These are phyloP conservation scores for Eolophus roseicapilla DNA, from an alignment of 2,113 vertebrate genomes.

Conservation along the genomic window DNA sequence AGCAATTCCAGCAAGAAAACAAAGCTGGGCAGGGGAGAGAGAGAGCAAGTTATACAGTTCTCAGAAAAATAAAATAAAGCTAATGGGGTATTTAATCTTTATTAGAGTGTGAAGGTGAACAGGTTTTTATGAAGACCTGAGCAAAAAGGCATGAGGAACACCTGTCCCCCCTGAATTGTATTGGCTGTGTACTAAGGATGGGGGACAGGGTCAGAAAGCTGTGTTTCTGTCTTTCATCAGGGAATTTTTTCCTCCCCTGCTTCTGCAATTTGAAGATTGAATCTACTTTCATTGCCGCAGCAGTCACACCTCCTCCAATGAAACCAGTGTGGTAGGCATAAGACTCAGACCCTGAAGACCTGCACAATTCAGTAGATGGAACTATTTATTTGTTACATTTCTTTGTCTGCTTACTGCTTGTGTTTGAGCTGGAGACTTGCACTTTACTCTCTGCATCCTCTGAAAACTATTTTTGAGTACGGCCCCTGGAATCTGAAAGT, in stretches of 20 bases:
- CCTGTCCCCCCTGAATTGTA: background rate
- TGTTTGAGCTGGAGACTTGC: background rate
- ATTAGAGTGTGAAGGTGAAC: background rate
- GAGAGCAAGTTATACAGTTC: background rate
- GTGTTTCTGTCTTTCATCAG: background rate
- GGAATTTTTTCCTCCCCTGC: background rate
- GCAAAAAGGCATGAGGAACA: background rate
- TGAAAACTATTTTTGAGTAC: background rate
- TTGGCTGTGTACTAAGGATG: background rate
- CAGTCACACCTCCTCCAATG: background rate
- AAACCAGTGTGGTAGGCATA: background rate
- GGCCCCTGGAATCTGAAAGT: background rate
- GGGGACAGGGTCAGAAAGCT: background rate
- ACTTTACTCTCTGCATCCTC: background rate
- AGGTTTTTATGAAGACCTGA: background rate
- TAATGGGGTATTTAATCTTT: background rate
- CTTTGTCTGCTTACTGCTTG: background rate
- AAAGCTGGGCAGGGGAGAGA: background rate
- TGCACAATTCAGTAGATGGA: background rate
- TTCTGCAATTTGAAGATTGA: background rate
- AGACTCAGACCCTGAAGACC: background rate
- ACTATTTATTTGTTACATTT: background rate
- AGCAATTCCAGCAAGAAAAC: constrained; percentile 21
- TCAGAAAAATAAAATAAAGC: background rate
- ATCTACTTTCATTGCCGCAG: background rate